phyloP scores from a whole-genome alignment of 2,888 invertebrate genomes.

The Chalcosyrphus nemorum region DNA sequence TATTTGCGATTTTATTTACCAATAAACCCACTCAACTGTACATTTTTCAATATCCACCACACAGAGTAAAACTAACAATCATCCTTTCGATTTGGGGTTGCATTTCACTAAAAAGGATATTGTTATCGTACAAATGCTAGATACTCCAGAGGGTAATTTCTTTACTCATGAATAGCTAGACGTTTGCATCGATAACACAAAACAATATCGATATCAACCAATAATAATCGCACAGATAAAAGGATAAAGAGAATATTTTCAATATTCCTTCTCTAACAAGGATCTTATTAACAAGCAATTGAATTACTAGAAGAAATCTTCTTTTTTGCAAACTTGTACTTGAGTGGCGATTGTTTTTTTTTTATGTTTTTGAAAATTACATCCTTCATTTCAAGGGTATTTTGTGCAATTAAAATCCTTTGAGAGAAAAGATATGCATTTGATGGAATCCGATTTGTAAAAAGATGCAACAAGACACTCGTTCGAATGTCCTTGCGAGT shows the following conservation, averaged over 20 bases:
- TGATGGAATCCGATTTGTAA: neutral
- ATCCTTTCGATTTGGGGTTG: conserved; percentile 29
- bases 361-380: no score
- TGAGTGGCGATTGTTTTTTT: neutral
- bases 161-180: conserved; percentile 33
- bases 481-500: conserved; percentile 30
- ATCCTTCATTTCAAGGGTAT: neutral
- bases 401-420: conserved; percentile 44
- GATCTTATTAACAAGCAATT: conserved; percentile 42
- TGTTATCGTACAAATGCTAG: conserved; percentile 11
- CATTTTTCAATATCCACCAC: conserved; percentile 51
- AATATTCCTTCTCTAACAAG: neutral
- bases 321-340: no score
- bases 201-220: conserved; percentile 20
- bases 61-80: conserved; percentile 36
- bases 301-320: conserved; percentile 10
- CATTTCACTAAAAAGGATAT: conserved; percentile 31
- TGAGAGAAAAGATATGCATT: conserved; percentile 41
- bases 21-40: conserved; percentile 41
- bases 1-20: neutral
- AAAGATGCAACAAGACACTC: conserved; percentile 4
- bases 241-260: neutral
- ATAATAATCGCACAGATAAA: neutral
- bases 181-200: conserved; percentile 14
- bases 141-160: conserved; percentile 3